A percentile compares a stretch with the other conserved stretches of the same genome.
phyloP scores from a whole-genome alignment of 1,140 invertebrate genomes.

The Drosophila grimshawi region DNA sequence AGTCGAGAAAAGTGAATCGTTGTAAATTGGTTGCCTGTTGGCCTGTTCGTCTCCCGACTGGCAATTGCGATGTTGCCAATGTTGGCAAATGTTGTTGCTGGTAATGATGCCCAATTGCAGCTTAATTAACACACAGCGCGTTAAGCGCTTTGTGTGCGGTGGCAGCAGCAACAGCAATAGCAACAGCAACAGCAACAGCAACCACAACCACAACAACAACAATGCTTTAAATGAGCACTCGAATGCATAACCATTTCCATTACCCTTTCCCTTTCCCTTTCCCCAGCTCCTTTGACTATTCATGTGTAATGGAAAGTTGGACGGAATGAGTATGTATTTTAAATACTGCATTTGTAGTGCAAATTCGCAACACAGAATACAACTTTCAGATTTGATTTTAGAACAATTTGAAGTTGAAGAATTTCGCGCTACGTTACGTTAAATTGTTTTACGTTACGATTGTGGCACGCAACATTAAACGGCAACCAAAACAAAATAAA shows the following conservation, averaged over 20 bases:
- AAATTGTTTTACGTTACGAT: slow-evolving; percentile 18
- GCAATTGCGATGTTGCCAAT: slow-evolving; percentile 51
- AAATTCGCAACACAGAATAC: slow-evolving; percentile 38
- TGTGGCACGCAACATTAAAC: slow-evolving; percentile 1
- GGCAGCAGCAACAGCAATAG: slow-evolving; percentile 10
- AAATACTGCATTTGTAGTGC: slow-evolving; percentile 20
- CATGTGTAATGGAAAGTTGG: slow-evolving; percentile 60
- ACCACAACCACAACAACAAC: background rate
- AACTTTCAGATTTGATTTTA: slow-evolving; percentile 14
- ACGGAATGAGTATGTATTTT: slow-evolving; percentile 35
- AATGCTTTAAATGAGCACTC: background rate
- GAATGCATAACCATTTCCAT: background rate
- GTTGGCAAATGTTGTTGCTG: slow-evolving; percentile 70
- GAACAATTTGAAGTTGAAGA: background rate
- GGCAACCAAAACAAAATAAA: slow-evolving; percentile 14
- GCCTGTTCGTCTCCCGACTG: slow-evolving; percentile 13
- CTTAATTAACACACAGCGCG: slow-evolving; percentile 79
- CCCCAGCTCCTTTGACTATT: slow-evolving; percentile 61
- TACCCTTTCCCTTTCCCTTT: background rate
- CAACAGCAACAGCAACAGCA: slow-evolving; percentile 6
- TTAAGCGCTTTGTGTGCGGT: slow-evolving; percentile 73
- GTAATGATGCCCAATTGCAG: slow-evolving; percentile 77
- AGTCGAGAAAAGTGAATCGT: slow-evolving; percentile 1
- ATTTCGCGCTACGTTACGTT: slow-evolving; percentile 1
- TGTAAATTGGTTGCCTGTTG: background rate